phyloP scores from a whole-genome alignment of 2,797 vertebrate species.

The Pseudomugil tenellus region DNA sequence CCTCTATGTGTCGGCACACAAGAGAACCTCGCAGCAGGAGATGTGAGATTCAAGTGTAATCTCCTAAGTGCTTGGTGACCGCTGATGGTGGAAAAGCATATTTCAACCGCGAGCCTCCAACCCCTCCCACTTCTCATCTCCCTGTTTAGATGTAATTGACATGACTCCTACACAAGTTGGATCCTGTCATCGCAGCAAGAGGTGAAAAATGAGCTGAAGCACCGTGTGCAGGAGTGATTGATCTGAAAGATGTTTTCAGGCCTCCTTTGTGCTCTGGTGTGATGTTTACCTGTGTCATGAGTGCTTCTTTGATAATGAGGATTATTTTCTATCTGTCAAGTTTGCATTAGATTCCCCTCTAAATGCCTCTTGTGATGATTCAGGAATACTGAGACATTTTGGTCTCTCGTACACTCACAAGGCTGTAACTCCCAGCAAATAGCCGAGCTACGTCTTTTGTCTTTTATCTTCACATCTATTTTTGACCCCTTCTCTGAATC shows the following conservation, averaged over 20 bases:
- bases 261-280: conserved; percentile 39
- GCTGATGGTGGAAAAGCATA: conserved; percentile 65
- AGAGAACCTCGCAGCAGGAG: conserved; percentile 41
- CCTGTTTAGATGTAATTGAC: conserved; percentile 64
- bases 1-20: conserved; percentile 31
- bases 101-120: conserved; percentile 43
- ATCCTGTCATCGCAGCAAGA: conserved; percentile 62
- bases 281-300: conserved; percentile 41
- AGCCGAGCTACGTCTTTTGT: too few relatives aligned
- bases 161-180: conserved; percentile 68
- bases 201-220: conserved; percentile 52
- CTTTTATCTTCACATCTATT: conserved; percentile 44
- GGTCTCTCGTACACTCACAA: conserved; percentile 22
- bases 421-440: conserved; percentile 27
- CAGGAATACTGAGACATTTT: conserved; percentile 25
- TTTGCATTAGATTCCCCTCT: conserved; percentile 1
- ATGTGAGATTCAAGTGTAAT: conserved; percentile 55
- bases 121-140: neutral
- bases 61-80: conserved; percentile 51
- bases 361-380: conserved; percentile 4
- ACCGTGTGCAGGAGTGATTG: conserved; percentile 38
- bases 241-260: conserved; percentile 49
- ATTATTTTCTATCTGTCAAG: conserved; percentile 40
- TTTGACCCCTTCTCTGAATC: conserved; percentile 49
- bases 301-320: conserved; percentile 18